Evolutionary conservation across 2,797 vertebrate genomes (phyloP), one percentile per base, ranked within the genome.

Genomic region (Xyrichtys novacula): DNA sequence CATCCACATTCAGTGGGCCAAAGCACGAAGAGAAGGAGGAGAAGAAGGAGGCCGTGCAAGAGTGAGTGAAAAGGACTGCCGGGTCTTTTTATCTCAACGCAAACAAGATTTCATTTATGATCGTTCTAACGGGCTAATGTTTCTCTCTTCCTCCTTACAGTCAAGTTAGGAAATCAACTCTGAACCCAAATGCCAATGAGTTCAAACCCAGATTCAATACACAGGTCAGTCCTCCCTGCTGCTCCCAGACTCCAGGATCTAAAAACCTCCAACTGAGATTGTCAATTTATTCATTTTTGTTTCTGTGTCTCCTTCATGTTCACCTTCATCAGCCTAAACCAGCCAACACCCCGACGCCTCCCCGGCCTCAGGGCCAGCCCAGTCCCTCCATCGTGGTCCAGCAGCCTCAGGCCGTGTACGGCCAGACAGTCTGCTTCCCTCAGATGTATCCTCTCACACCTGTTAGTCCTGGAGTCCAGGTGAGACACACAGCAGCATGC

Each of bases 141-240:
- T n/a, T 49, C 9, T 55, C 8, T 42, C 47, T 67, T 66, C 78
- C 55, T 65, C 78, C 32, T 2, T 91, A 56, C 87, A 99, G 97
- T 91, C 97, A 98, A 96, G 96, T 99, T 75, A 95, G 96, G 89
- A 99, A 99, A 93, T 99, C 97, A 55, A 99, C 98, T 25, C 89
- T 99, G 86, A 99, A 99, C 89, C 98, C 98, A 49, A 99, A 99
- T 71, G 98, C 98, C 70, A 98, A 99, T 84, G 98, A 99, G 81
- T 99, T 99, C 92, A 99, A 99, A 86, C 98, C 98, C 76, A 95
- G 97, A 74, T 97, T 98, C 85, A 94, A 91, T 80, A 91, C 96
- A 76, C 97, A 97, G 89, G 98, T 99, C 88, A 93, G 94, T 87
- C 19, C 50, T 3, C 1, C 15, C 15, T 2, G 0, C 40, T 44